Evolutionary conservation across 2,797 vertebrate species (phyloP).

Genomic region (Nyctalus aviator): DNA sequence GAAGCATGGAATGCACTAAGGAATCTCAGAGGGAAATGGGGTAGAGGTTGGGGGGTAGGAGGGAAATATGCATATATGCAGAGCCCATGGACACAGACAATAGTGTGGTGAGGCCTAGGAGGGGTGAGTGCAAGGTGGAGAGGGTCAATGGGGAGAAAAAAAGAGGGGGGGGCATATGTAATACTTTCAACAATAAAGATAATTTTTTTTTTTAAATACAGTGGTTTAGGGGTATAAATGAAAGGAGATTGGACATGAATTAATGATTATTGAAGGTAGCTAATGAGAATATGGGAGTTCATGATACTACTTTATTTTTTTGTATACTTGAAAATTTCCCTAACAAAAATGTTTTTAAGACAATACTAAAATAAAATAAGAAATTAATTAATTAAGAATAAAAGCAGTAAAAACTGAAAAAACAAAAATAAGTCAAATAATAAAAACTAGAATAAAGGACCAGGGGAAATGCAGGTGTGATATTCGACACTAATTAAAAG

Average conservation of each 20-base stretch:
- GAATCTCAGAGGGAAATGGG: no score
- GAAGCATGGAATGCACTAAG: no score
- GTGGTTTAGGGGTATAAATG: not conserved
- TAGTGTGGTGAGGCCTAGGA: no score
- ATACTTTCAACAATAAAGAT: no score
- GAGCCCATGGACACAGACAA: no score
- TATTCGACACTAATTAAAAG: not conserved
- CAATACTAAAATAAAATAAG: conserved; percentile 37
- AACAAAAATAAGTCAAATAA: not conserved
- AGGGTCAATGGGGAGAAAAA: no score
- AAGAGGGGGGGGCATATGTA: no score
- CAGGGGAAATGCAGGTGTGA: not conserved
- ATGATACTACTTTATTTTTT: conserved; percentile 5
- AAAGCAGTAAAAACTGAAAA: not conserved
- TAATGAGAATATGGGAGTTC: not conserved
- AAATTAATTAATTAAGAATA: not conserved
- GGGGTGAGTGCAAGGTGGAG: no score
- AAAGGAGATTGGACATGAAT: not conserved
- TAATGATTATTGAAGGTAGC: not conserved
- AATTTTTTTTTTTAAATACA: not conserved
- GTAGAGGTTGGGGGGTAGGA: no score
- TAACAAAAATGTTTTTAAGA: not conserved
- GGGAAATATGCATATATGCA: no score
- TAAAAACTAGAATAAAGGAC: not conserved
- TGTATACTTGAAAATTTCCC: not conserved